Evolutionary conservation across 2,888 invertebrate genomes (phyloP), one percentile per base, ranked within the genome.

Genomic region (Morpho deidamia): DNA sequence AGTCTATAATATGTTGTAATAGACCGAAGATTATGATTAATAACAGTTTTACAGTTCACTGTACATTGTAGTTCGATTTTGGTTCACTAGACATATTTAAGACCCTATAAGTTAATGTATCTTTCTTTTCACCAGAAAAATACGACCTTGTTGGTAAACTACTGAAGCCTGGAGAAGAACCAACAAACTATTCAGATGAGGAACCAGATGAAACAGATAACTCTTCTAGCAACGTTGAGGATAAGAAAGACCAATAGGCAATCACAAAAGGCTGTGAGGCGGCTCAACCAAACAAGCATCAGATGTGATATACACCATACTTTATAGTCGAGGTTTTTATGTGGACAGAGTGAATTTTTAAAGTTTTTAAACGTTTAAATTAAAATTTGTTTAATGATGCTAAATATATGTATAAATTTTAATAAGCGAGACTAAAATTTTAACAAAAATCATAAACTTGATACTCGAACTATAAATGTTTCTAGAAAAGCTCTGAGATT

Each of bases 71-170:
- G n/a, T n/a, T n/a, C n/a, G n/a, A n/a, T n/a, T n/a, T n/a, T n/a
- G n/a, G n/a, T n/a, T n/a, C n/a, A 5, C 23, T 23, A 23, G 23
- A 23, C 5, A 23, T 23, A 23, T 23, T 23, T 23, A 5, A 5
- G 23, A 23, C 2, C 23, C 3, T 23, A 23, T 23, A 3, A 23
- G 3, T 23, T 23, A 23, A 23, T 23, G 23, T 23, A 3, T 23
- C 3, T 38, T 8, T 38, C 40, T n/a, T 8, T 32, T 14, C 59
- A 51, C 8, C 91, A 97, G 98, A 99, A 91, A 97, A 96, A 83
- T 99, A 99, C 82, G 95, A 96, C 40, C 93, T 95, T 61, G 96
- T 99, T 38, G 99, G 99, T 11, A 94, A 94, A 71, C 88, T 99
- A 51, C 83, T 99, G 74, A 97, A 95, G 74, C 97, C 97, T 1